These are phyloP conservation scores for Centruroides sculpturatus DNA, from an alignment of 1,140 invertebrate genomes.

Conservation along the genomic window DNA sequence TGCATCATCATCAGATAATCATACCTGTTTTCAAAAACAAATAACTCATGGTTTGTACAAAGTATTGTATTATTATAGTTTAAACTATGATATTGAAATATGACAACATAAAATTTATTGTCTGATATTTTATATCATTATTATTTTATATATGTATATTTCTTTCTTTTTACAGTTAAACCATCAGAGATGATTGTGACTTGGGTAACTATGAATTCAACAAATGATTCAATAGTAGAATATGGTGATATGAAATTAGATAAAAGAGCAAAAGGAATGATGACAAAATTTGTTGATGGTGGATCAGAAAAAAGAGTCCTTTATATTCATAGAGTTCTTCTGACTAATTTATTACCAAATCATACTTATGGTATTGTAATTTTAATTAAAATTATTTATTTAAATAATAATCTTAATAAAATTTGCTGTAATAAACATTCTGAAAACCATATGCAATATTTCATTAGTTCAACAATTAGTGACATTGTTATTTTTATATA, in stretches of 20 bases:
- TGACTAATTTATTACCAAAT: constrained; percentile 41
- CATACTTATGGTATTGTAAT: constrained; percentile 43
- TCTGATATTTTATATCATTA: no score
- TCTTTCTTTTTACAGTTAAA: constrained; percentile 36
- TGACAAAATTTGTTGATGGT: constrained; percentile 59
- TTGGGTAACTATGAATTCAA: constrained; percentile 67
- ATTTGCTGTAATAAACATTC: no score
- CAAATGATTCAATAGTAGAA: constrained; percentile 52
- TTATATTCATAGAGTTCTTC: constrained; percentile 62
- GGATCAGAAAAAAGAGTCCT: constrained; percentile 47
- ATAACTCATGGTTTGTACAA: no score
- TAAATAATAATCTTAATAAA: no score
- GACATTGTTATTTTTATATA: no score
- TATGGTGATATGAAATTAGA: constrained; percentile 50
- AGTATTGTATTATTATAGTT: no score
- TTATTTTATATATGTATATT: neutral
- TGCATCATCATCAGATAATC: no score
- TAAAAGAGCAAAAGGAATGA: constrained; percentile 39
- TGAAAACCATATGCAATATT: no score
- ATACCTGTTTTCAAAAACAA: no score
- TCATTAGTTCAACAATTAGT: no score
- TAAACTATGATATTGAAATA: no score
- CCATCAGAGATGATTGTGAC: constrained; percentile 64
- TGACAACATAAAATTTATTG: no score
- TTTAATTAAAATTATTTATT: neutral